Conservation (phyloP, 2,888 invertebrate genomes). For the Drosophila leonis region DNA sequence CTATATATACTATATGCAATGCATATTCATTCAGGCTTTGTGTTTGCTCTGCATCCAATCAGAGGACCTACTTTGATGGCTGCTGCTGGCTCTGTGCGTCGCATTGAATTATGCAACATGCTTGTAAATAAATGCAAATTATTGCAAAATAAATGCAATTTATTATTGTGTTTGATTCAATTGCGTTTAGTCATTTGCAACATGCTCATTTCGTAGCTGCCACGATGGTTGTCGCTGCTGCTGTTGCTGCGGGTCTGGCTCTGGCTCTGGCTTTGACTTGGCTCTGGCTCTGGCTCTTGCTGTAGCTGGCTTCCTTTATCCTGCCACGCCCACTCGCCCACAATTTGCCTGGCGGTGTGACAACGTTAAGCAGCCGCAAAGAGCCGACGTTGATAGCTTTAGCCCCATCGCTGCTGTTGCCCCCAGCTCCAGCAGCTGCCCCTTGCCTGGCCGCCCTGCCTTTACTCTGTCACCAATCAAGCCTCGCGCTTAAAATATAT, state of each 20-base stretch:
- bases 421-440: not conserved
- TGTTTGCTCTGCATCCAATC: conserved; percentile 1
- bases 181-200: conserved; percentile 58
- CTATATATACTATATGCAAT: conserved; percentile 3
- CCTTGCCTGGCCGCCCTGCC: too few relatives aligned
- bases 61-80: conserved; percentile 4
- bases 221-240: conserved; percentile 9
- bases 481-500: conserved; percentile 51
- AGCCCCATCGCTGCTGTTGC: conserved; percentile 5
- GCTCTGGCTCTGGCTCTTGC: not conserved
- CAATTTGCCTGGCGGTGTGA: conserved; percentile 73
- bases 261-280: not conserved
- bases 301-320: conserved; percentile 34
- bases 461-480: conserved; percentile 36
- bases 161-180: conserved; percentile 74
- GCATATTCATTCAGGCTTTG: not conserved
- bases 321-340: conserved; percentile 33
- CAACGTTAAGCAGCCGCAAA: conserved; percentile 71
- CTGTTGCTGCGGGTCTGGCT: conserved; percentile 5
- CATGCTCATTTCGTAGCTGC: conserved; percentile 60
- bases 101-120: conserved; percentile 32
- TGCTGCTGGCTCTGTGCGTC: not conserved
- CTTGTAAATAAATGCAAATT: conserved; percentile 64
- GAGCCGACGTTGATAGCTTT: conserved; percentile 68
- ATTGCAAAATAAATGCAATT: conserved; percentile 74